These are phyloP conservation scores for Epistrophe grossulariae DNA, from an alignment of 2,888 invertebrate species.

Conservation along the genomic window DNA sequence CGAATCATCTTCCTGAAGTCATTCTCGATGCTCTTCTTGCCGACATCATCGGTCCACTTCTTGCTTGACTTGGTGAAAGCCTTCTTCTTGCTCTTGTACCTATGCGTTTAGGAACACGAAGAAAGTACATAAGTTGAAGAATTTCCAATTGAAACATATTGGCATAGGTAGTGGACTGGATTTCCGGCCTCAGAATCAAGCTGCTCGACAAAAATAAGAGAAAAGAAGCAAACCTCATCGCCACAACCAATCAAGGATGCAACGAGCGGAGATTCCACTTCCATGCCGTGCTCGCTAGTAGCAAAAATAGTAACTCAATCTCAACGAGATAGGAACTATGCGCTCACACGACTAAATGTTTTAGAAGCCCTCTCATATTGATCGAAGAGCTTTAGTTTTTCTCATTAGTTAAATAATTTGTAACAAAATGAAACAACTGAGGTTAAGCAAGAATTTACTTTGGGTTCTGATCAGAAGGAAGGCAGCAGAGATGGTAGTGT, in stretches of 20 bases:
- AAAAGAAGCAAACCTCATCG: slow-evolving; percentile 88
- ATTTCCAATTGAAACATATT: slow-evolving; percentile 33
- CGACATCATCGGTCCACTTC: slow-evolving; percentile 99
- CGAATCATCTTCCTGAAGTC: slow-evolving; percentile 99
- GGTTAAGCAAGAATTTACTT: slow-evolving; percentile 38
- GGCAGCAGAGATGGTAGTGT: slow-evolving; percentile 83
- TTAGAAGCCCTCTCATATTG: slow-evolving; percentile 87
- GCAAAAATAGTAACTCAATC: slow-evolving; percentile 53
- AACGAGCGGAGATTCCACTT: slow-evolving; percentile 88
- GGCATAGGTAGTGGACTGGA: slow-evolving; percentile 72
- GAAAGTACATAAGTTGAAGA: slow-evolving; percentile 52
- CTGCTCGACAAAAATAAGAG: slow-evolving; percentile 79
- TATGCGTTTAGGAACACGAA: slow-evolving; percentile 82
- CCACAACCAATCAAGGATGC: slow-evolving; percentile 52
- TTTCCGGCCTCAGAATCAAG: slow-evolving; percentile 49
- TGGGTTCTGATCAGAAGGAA: slow-evolving; percentile 82
- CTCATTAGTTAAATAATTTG: slow-evolving; percentile 53
- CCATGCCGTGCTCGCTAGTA: slow-evolving; percentile 82
- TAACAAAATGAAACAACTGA: slow-evolving; percentile 34
- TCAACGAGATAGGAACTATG: slow-evolving; percentile 76
- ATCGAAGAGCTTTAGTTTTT: slow-evolving; percentile 87
- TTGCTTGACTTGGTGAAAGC: slow-evolving; percentile 99
- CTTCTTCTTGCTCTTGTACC: slow-evolving; percentile 99
- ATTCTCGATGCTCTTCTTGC: slow-evolving; percentile 97
- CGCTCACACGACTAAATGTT: slow-evolving; percentile 83